These are phyloP conservation scores for Parochlus steinenii DNA, from an alignment of 2,888 invertebrate genomes.

Conservation along the genomic window DNA sequence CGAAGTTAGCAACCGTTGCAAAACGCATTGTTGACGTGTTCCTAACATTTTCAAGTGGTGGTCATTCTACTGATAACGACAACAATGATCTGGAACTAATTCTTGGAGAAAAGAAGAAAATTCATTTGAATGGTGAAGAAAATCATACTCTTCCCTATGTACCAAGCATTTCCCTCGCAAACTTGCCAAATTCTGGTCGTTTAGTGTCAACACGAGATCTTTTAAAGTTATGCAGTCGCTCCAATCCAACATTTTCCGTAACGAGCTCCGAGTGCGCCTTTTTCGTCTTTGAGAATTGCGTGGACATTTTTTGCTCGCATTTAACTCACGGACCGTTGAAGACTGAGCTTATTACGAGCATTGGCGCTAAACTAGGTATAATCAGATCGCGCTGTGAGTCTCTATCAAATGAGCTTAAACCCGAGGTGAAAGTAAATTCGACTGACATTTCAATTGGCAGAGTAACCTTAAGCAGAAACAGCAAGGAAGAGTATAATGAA, in stretches of 20 bases:
- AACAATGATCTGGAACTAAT: conserved; percentile 11
- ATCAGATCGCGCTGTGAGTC: conserved; percentile 66
- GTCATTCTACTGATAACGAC: conserved; percentile 37
- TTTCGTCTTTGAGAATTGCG: conserved; percentile 59
- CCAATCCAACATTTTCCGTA: conserved; percentile 55
- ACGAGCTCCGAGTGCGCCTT: conserved; percentile 37
- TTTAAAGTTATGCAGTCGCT: conserved; percentile 77
- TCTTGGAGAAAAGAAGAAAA: conserved; percentile 13
- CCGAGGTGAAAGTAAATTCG: conserved; percentile 43
- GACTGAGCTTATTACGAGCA: conserved; percentile 48
- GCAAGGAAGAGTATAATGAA: conserved; percentile 1
- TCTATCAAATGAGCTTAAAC: conserved; percentile 63
- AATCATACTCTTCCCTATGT: not conserved
- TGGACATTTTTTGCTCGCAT: conserved; percentile 81
- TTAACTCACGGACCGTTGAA: conserved; percentile 47
- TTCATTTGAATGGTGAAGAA: not conserved
- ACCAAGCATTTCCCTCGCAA: conserved; percentile 6
- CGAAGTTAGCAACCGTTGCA: conserved; percentile 52
- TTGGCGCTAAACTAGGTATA: conserved; percentile 69
- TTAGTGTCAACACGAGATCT: conserved; percentile 73
- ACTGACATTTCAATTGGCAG: conserved; percentile 54
- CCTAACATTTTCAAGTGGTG: conserved; percentile 57
- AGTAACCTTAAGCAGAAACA: conserved; percentile 33
- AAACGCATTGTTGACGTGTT: conserved; percentile 69
- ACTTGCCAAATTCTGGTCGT: conserved; percentile 33